Conservation (phyloP, 92 coral and sea anemone genomes). For the Nematostella vectensis region DNA sequence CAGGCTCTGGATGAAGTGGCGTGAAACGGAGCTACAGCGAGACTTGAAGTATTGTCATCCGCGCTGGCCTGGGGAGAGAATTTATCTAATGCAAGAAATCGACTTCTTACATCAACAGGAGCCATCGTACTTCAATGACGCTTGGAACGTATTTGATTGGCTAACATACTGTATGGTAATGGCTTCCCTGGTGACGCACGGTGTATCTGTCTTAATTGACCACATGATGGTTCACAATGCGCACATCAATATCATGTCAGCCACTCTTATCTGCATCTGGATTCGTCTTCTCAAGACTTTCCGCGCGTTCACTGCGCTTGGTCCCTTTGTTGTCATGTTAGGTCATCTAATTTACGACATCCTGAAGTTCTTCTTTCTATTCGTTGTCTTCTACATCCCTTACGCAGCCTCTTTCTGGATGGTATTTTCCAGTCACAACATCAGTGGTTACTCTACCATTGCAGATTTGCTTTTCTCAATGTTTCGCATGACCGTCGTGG, state of each 20-base stretch:
- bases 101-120: slow-evolving; percentile 54
- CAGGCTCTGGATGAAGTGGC: slow-evolving; percentile 79
- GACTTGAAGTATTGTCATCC: slow-evolving; percentile 91
- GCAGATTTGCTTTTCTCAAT: slow-evolving; percentile 72
- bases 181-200: slow-evolving; percentile 54
- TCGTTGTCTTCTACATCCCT: slow-evolving; percentile 76
- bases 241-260: slow-evolving; percentile 59
- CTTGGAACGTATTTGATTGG: slow-evolving; percentile 96
- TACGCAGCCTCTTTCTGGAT: slow-evolving; percentile 99
- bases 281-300: slow-evolving; percentile 80
- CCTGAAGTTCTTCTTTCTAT: slow-evolving; percentile 79
- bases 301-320: slow-evolving; percentile 84
- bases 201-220: slow-evolving; percentile 41
- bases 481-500: slow-evolving; percentile 95
- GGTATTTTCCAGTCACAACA: slow-evolving; percentile 60
- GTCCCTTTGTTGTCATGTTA: slow-evolving; percentile 92
- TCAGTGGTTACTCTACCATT: slow-evolving; percentile 64
- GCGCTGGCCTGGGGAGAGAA: slow-evolving; percentile 96
- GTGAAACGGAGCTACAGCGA: slow-evolving; percentile 64
- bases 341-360: slow-evolving; percentile 78
- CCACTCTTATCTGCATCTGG: slow-evolving; percentile 74
- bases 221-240: slow-evolving; percentile 22
- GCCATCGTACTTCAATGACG: slow-evolving; percentile 74
- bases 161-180: slow-evolving; percentile 55
- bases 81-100: slow-evolving; percentile 85